phyloP scores from a whole-genome alignment of 2,888 invertebrate species.

The Dynastes hyllus region DNA sequence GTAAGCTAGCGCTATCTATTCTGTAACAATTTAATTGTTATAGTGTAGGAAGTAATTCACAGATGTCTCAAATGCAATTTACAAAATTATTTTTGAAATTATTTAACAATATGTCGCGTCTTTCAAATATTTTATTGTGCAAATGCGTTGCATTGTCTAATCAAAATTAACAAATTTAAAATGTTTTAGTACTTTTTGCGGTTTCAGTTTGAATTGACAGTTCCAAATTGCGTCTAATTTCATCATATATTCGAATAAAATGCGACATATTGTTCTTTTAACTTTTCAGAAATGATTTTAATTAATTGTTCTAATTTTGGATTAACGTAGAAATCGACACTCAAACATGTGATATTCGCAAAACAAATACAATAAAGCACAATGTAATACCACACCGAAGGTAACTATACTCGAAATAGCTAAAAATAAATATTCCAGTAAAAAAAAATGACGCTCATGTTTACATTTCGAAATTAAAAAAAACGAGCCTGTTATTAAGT shows the following conservation, averaged over 20 bases:
- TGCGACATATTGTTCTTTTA: constrained; percentile 32
- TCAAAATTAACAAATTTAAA: background rate
- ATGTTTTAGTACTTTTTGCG: background rate
- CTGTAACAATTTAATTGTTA: no score
- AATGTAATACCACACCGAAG: constrained; percentile 22
- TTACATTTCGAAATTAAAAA: constrained; percentile 38
- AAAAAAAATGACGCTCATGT: constrained; percentile 32
- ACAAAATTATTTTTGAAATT: no score
- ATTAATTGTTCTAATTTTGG: constrained; percentile 2
- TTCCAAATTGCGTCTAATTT: constrained; percentile 3
- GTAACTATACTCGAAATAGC: constrained; percentile 4
- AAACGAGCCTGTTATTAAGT: constrained; percentile 28
- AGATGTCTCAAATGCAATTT: no score
- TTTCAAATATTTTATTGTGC: no score
- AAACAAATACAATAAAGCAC: constrained; percentile 8
- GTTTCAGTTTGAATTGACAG: background rate
- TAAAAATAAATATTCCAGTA: constrained; percentile 22
- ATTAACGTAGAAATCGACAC: background rate
- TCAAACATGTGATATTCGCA: constrained; percentile 19
- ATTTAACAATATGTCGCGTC: no score
- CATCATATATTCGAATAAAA: constrained; percentile 23
- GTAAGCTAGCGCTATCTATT: no score
- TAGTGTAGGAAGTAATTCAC: no score
- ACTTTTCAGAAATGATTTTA: constrained; percentile 30
- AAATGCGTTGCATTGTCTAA: no score